A percentile compares a stretch with the other conserved stretches of the same genome.
These are phyloP conservation scores for Palythoa grandiflora DNA, from an alignment of 92 coral and sea anemone genomes.

Conservation along the genomic window DNA sequence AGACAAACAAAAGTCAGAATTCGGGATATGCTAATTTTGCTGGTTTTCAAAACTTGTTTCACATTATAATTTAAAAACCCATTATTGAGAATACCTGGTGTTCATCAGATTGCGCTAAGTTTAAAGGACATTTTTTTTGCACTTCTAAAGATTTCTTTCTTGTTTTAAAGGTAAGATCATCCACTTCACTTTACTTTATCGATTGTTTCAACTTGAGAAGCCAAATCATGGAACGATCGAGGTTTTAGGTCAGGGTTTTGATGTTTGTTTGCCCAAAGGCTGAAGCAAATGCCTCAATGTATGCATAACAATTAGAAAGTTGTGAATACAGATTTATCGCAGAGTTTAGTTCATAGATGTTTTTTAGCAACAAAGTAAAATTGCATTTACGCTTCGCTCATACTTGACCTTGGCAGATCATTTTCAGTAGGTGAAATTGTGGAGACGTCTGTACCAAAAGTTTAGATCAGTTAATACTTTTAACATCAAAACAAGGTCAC, in stretches of 20 bases:
- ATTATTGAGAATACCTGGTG: conserved; percentile 11
- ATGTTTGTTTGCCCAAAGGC: neutral
- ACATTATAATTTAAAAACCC: neutral
- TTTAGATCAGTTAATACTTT: neutral
- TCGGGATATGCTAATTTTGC: conserved; percentile 13
- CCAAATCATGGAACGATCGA: neutral
- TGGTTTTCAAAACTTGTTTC: neutral
- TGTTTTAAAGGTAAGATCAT: conserved; percentile 18
- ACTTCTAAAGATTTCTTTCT: neutral
- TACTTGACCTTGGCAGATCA: neutral
- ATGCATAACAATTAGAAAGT: neutral
- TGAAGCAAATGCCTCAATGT: neutral
- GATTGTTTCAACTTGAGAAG: neutral
- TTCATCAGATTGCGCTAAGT: conserved; percentile 22
- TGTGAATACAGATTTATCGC: neutral
- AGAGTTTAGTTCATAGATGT: neutral
- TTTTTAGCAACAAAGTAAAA: neutral
- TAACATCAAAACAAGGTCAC: neutral
- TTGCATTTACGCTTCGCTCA: neutral
- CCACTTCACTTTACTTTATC: neutral
- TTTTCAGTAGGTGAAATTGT: neutral
- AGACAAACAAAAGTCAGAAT: too few species aligned
- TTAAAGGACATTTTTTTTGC: neutral
- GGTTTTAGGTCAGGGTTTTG: neutral
- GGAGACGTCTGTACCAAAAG: too few species aligned